Evolutionary conservation across 1,140 invertebrate species (phyloP).

Genomic region (Lordiphosa mommai): DNA sequence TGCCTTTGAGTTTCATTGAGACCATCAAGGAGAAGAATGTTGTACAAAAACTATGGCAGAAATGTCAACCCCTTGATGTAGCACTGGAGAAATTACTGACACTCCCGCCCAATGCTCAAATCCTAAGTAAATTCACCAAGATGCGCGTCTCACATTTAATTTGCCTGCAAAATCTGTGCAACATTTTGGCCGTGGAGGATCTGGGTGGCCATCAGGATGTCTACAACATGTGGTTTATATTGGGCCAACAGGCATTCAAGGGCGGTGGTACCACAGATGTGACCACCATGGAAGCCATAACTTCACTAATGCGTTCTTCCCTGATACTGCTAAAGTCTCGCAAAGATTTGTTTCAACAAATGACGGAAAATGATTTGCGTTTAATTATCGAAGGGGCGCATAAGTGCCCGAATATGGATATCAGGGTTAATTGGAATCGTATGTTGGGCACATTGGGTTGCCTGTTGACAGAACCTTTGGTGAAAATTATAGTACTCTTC

Average conservation of each 20-base stretch:
- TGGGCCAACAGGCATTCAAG: constrained; percentile 65
- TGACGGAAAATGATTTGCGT: constrained; percentile 74
- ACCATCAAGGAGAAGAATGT: constrained; percentile 45
- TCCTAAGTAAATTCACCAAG: constrained; percentile 28
- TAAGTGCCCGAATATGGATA: constrained; percentile 82
- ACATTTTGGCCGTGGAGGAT: constrained; percentile 48
- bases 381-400: constrained; percentile 83
- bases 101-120: constrained; percentile 11
- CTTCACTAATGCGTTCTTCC: constrained; percentile 62
- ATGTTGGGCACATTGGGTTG: constrained; percentile 84
- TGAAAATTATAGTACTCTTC: constrained; percentile 56
- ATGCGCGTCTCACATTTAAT: constrained; percentile 54
- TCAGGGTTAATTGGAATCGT: constrained; percentile 85
- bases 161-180: constrained; percentile 63
- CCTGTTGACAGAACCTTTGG: constrained; percentile 63
- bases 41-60: constrained; percentile 43
- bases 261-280: constrained; percentile 39
- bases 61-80: constrained; percentile 22
- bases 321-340: constrained; percentile 51
- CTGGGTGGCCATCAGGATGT: constrained; percentile 50
- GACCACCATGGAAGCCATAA: constrained; percentile 51
- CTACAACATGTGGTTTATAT: constrained; percentile 64
- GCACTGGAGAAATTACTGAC: constrained; percentile 16
- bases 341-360: constrained; percentile 68
- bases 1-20: constrained; percentile 45